Conservation (phyloP, 2,888 invertebrate species). For the Nowickia ferox region DNA sequence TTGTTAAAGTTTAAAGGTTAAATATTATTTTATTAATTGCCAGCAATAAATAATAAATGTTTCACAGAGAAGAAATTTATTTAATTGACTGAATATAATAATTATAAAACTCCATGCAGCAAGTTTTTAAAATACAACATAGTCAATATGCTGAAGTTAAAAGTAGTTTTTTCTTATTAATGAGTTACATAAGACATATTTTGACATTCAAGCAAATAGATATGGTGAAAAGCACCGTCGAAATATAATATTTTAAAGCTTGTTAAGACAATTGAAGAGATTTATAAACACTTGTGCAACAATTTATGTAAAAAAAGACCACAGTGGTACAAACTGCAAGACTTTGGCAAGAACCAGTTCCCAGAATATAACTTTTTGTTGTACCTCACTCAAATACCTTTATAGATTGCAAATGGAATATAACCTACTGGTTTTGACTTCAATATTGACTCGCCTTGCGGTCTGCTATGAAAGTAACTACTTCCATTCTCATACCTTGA, state of each 20-base stretch:
- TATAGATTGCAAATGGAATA: background rate
- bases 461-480: background rate
- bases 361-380: background rate
- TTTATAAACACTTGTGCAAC: background rate
- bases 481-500: background rate
- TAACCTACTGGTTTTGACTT: background rate
- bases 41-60: slow-evolving; percentile 17
- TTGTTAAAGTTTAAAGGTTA: slow-evolving; percentile 49
- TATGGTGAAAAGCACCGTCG: background rate
- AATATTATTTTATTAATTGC: slow-evolving; percentile 51
- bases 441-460: background rate
- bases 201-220: background rate
- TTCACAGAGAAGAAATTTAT: slow-evolving; percentile 4
- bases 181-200: background rate
- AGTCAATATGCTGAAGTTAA: no score
- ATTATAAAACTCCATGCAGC: background rate
- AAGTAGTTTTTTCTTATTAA: background rate
- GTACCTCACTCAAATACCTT: background rate
- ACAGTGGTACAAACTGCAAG: background rate
- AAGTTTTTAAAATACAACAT: background rate
- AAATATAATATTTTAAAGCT: background rate
- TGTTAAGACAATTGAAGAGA: background rate
- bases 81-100: slow-evolving; percentile 27
- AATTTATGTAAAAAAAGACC: background rate
- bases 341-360: background rate